phyloP scores from a whole-genome alignment of 2,797 vertebrate genomes.

The Microctenopoma lineatum region DNA sequence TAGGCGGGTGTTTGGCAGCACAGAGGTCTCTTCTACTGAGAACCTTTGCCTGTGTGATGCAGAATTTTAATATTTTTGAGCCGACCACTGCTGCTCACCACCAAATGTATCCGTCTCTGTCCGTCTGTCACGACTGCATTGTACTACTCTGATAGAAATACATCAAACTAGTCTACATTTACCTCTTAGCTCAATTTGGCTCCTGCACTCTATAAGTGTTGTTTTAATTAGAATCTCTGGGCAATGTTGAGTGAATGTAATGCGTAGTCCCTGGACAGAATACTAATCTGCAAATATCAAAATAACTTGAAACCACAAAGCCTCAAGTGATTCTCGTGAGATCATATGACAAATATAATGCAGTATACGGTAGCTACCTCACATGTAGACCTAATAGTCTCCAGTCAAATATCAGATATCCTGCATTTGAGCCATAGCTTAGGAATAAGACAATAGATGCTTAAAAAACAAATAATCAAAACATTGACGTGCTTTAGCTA shows the following conservation, averaged over 20 bases:
- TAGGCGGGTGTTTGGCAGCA: constrained; percentile 47
- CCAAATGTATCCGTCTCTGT: constrained; percentile 6
- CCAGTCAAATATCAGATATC: neutral
- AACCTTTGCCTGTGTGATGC: constrained; percentile 42
- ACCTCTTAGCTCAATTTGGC: constrained; percentile 4
- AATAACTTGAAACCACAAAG: constrained; percentile 47
- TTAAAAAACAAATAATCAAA: neutral
- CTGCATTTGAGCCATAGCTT: neutral
- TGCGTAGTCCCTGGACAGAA: constrained; percentile 27
- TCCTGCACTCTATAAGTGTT: constrained; percentile 1
- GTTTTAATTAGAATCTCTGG: constrained; percentile 19
- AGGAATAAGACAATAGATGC: neutral
- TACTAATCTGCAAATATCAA: constrained; percentile 38
- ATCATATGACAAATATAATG: constrained; percentile 32
- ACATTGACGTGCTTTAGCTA: too few relatives aligned
- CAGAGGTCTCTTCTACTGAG: constrained; percentile 45
- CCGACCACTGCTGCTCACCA: constrained; percentile 7
- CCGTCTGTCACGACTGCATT: constrained; percentile 28
- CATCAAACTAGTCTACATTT: constrained; percentile 18
- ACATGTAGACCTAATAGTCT: constrained; percentile 8
- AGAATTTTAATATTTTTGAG: constrained; percentile 65
- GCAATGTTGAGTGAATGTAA: constrained; percentile 21
- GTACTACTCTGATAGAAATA: constrained; percentile 1
- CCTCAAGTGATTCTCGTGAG: constrained; percentile 27
- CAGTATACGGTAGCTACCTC: constrained; percentile 8